Conservation (phyloP, 92 coral and sea anemone genomes). For the Porites lobata region DNA sequence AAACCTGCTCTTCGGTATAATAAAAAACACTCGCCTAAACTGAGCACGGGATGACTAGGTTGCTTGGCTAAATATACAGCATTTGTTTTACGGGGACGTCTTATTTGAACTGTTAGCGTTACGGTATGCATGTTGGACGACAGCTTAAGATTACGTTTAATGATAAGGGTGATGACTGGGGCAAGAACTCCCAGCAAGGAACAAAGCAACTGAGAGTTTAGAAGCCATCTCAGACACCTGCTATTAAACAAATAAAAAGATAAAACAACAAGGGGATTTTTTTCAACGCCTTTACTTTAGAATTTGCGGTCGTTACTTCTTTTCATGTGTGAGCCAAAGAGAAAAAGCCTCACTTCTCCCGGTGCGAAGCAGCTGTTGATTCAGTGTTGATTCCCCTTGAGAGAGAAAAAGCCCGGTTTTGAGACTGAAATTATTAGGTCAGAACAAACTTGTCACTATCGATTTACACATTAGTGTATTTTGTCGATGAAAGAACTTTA, state of each 20-base stretch:
- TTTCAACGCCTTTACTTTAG: neutral
- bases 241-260: slow-evolving; percentile 7
- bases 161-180: neutral
- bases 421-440: neutral
- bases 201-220: neutral
- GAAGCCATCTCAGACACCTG: slow-evolving; percentile 27
- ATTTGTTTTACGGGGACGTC: neutral
- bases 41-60: no score
- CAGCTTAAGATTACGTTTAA: slow-evolving; percentile 3
- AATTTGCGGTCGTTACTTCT: slow-evolving; percentile 3
- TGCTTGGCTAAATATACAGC: no score
- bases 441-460: neutral
- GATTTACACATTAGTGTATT: neutral
- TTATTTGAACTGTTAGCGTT: neutral
- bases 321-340: neutral
- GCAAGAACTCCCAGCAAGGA: neutral
- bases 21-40: neutral
- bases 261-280: neutral
- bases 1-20: neutral
- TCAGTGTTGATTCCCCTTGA: neutral
- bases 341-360: neutral
- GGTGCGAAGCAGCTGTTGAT: neutral
- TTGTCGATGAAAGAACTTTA: no score
- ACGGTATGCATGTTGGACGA: neutral
- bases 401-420: neutral